Percentiles rank a stretch among this genome's conserved stretches.
phyloP scores from a whole-genome alignment of 2,113 vertebrate species.

The Eupsittula cactorum region DNA sequence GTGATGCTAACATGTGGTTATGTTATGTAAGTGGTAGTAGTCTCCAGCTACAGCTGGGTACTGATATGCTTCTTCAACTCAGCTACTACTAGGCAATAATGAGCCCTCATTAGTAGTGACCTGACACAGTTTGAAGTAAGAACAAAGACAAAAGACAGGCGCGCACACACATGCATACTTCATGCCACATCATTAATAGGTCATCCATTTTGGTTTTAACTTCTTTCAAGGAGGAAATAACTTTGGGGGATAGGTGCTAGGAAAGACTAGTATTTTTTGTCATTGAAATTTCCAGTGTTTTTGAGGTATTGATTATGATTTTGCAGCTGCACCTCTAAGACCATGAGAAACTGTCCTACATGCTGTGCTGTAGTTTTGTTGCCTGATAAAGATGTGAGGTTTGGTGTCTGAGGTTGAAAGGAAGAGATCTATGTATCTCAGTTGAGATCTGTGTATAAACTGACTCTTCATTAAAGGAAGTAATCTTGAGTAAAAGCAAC shows the following conservation, averaged over 20 bases:
- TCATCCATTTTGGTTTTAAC: neutral
- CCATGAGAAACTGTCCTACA: rapidly evolving
- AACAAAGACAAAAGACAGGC: neutral
- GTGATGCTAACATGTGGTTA: neutral
- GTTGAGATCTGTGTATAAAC: neutral
- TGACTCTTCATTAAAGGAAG: neutral
- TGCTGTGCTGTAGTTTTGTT: neutral
- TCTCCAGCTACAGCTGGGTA: neutral
- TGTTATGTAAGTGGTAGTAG: rapidly evolving
- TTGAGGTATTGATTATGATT: neutral
- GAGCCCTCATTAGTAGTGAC: neutral
- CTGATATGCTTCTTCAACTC: neutral
- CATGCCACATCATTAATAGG: neutral
- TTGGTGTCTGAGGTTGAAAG: neutral
- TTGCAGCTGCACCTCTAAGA: neutral
- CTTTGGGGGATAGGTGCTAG: neutral
- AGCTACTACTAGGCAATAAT: neutral
- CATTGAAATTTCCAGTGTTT: neutral
- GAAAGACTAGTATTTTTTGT: neutral
- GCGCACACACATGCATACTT: rapidly evolving
- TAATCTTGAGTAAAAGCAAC: neutral
- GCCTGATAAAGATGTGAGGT: neutral
- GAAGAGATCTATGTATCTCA: neutral
- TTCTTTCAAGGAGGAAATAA: neutral
- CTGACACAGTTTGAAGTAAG: neutral